Evolutionary conservation across 1,140 invertebrate species (phyloP).

Genomic region (Harpegnathos saltator): DNA sequence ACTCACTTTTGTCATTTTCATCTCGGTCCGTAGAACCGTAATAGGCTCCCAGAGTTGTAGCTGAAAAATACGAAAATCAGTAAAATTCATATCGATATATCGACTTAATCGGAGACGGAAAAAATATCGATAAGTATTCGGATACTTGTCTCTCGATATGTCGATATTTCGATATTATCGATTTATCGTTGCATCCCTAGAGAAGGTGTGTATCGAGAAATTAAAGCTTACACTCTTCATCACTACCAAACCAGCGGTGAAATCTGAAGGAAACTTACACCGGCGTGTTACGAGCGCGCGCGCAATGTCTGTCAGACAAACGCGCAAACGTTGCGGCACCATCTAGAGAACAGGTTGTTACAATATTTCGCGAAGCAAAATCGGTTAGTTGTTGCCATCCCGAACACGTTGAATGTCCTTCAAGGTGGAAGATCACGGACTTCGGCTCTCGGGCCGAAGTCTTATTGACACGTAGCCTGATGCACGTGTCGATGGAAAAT

Average conservation of each 20-base stretch:
- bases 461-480: constrained; percentile 50
- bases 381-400: constrained; percentile 24
- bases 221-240: not conserved
- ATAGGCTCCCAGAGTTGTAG: too few relatives aligned
- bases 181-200: too few relatives aligned
- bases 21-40: too few relatives aligned
- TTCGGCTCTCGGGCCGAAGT: not conserved
- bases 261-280: not conserved
- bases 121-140: too few relatives aligned
- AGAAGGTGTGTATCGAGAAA: not conserved
- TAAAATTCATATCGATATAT: too few relatives aligned
- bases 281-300: too few relatives aligned
- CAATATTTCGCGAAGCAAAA: constrained; percentile 44
- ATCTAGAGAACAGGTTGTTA: constrained; percentile 24
- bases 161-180: too few relatives aligned
- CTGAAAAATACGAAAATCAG: too few relatives aligned
- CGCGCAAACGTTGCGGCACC: constrained; percentile 14
- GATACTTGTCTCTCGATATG: too few relatives aligned
- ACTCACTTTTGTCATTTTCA: too few relatives aligned
- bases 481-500: constrained; percentile 40
- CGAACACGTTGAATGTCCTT: constrained; percentile 38
- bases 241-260: not conserved
- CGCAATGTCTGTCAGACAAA: not conserved
- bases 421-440: constrained; percentile 21
- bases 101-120: too few relatives aligned